phyloP scores from a whole-genome alignment of 2,888 invertebrate genomes.

The Nemapogon koenigi region DNA sequence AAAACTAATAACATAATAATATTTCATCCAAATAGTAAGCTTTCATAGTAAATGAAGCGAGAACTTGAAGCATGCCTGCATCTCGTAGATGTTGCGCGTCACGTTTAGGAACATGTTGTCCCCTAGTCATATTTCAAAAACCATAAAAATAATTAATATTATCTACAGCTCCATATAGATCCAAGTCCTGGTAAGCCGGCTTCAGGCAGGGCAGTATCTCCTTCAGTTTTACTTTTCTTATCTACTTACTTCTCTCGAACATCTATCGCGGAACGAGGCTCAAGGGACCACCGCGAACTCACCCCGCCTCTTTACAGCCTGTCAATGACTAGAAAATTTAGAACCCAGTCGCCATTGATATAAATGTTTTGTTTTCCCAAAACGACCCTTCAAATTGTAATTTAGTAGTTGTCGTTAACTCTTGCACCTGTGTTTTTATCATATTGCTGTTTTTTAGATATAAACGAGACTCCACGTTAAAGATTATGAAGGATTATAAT shows the following conservation, averaged over 20 bases:
- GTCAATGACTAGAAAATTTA: slow-evolving; percentile 64
- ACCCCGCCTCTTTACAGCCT: slow-evolving; percentile 51
- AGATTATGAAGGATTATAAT: no score
- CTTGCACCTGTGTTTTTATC: slow-evolving; percentile 8
- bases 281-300: slow-evolving; percentile 30
- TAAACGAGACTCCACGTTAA: no score
- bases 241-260: slow-evolving; percentile 41
- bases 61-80: no score
- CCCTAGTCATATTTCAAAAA: no score
- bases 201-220: slow-evolving; percentile 33
- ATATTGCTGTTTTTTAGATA: no score
- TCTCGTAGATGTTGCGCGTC: no score
- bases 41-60: no score
- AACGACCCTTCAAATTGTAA: slow-evolving; percentile 58
- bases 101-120: no score
- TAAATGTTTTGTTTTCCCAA: slow-evolving; percentile 65
- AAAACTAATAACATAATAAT: no score
- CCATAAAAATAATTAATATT: no score
- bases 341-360: slow-evolving; percentile 59
- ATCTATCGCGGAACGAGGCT: slow-evolving; percentile 44
- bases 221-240: slow-evolving; percentile 39
- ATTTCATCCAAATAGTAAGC: no score
- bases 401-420: slow-evolving; percentile 32
- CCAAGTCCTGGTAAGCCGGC: slow-evolving; percentile 15
- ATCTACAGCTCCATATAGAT: slow-evolving; percentile 24